Evolutionary conservation across 2,888 invertebrate genomes (phyloP).

Genomic region (Dicycla oo): DNA sequence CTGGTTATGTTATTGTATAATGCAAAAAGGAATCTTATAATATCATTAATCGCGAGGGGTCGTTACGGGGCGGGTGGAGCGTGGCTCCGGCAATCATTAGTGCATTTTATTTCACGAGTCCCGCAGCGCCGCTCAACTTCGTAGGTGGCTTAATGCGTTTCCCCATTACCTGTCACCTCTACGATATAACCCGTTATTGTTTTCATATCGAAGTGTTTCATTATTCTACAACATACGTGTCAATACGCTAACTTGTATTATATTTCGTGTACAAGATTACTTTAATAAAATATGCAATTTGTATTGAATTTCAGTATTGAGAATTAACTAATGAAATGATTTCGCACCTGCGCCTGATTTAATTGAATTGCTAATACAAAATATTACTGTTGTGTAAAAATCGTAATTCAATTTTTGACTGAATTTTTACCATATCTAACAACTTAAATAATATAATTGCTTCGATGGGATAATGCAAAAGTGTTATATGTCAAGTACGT

Average conservation of each 20-base stretch:
- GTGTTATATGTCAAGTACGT: constrained; percentile 51
- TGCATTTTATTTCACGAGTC: constrained; percentile 80
- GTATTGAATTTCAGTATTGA: constrained; percentile 35
- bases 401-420: constrained; percentile 10
- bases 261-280: constrained; percentile 21
- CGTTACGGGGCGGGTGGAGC: constrained; percentile 66
- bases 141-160: constrained; percentile 82
- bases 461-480: constrained; percentile 39
- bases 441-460: constrained; percentile 14
- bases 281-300: constrained; percentile 23
- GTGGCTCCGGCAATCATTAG: constrained; percentile 78
- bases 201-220: constrained; percentile 58
- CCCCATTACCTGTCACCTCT: constrained; percentile 82
- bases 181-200: constrained; percentile 73
- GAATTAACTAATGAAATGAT: constrained; percentile 40
- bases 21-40: constrained; percentile 64
- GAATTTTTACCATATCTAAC: constrained; percentile 3
- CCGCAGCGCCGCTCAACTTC: constrained; percentile 69
- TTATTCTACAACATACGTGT: constrained; percentile 38
- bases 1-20: constrained; percentile 48
- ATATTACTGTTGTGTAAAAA: constrained; percentile 22
- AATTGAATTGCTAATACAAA: constrained; percentile 44
- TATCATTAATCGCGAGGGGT: constrained; percentile 71
- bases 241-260: constrained; percentile 28
- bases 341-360: constrained; percentile 38